Conservation (phyloP, 2,113 vertebrate species). For the Synchiropus splendidus region DNA sequence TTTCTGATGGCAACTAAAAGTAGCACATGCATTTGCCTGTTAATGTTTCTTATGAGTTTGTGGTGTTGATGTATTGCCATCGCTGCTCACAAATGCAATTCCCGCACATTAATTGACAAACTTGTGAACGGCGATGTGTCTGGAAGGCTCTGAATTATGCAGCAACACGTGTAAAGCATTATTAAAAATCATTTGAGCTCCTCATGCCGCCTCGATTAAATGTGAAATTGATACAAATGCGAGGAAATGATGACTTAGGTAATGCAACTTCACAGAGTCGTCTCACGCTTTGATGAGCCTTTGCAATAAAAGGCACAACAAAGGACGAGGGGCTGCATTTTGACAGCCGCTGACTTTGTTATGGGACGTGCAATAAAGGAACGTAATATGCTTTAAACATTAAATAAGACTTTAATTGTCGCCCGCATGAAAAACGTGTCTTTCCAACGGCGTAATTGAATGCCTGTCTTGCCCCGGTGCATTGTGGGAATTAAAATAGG, state of each 20-base stretch:
- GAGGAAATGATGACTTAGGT: neutral
- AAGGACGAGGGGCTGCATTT: constrained; percentile 49
- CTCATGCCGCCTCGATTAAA: constrained; percentile 2
- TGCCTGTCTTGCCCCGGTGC: constrained; percentile 35
- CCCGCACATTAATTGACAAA: no score
- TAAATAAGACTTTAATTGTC: constrained; percentile 75
- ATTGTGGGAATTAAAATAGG: constrained; percentile 66
- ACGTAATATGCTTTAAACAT: constrained; percentile 72
- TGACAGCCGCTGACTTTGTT: constrained; percentile 58
- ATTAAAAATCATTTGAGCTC: neutral
- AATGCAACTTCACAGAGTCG: constrained; percentile 6
- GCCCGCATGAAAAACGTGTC: constrained; percentile 57
- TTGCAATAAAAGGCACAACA: constrained; percentile 65
- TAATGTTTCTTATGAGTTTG: no score
- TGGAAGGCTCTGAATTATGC: neutral
- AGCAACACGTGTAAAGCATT: neutral
- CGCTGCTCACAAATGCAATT: no score
- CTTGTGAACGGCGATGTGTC: no score
- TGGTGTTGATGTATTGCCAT: no score
- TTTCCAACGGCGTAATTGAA: constrained; percentile 65
- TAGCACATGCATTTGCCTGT: no score
- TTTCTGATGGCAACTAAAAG: no score
- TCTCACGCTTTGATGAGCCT: constrained; percentile 54
- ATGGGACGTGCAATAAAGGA: constrained; percentile 64
- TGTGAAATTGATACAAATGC: neutral